Percentiles rank a stretch among this genome's conserved stretches.
phyloP scores from a whole-genome alignment of 2,888 invertebrate species.

The Zelleria hepariella region DNA sequence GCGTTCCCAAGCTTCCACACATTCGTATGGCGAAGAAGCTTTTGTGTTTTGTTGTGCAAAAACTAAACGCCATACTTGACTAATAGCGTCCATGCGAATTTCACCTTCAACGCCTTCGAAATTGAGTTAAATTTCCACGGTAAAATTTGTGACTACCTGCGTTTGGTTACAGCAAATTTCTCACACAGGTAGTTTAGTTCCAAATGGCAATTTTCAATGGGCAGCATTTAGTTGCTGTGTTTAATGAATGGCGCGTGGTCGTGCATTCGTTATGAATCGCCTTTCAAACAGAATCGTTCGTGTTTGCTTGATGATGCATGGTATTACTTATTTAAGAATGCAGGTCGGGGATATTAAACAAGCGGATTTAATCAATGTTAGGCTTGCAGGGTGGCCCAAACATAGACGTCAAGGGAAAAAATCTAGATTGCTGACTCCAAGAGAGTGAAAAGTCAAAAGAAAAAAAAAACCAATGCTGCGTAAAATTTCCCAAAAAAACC shows the following conservation, averaged over 20 bases:
- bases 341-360: background rate
- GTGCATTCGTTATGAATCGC: slow-evolving; percentile 7
- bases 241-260: slow-evolving; percentile 16
- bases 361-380: too few species aligned
- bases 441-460: too few species aligned
- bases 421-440: too few species aligned
- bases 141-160: background rate
- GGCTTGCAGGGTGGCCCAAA: too few species aligned
- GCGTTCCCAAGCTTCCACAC: slow-evolving; percentile 5
- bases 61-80: background rate
- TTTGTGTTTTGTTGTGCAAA: slow-evolving; percentile 1
- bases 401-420: too few species aligned
- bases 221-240: slow-evolving; percentile 20
- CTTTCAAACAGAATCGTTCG: slow-evolving; percentile 2
- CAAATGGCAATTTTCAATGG: slow-evolving; percentile 29
- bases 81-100: background rate
- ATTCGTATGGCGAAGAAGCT: background rate
- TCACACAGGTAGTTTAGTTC: slow-evolving; percentile 14
- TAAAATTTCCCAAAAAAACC: too few species aligned
- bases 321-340: background rate
- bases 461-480: too few species aligned
- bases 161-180: slow-evolving; percentile 8
- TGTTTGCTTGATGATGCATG: slow-evolving; percentile 6
- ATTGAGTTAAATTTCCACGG: background rate
- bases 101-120: background rate